These are phyloP conservation scores for Paralichthys olivaceus DNA, from an alignment of 2,113 vertebrate species.

Conservation along the genomic window DNA sequence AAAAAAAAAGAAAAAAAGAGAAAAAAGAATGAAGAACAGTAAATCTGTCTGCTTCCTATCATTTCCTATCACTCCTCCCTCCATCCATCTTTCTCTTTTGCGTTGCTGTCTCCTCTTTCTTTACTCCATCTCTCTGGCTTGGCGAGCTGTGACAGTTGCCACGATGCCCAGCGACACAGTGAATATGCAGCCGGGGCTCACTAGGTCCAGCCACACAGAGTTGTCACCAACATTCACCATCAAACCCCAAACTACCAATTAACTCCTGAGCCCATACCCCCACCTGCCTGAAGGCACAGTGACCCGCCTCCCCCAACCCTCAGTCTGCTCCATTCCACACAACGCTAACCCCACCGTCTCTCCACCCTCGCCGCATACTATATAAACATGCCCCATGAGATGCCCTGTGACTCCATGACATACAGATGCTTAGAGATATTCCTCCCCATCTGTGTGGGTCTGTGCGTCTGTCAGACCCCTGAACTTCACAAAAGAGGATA, in stretches of 20 bases:
- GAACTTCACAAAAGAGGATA: constrained; percentile 71
- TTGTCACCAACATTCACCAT: constrained; percentile 79
- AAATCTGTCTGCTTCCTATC: not conserved
- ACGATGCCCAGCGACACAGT: constrained; percentile 75
- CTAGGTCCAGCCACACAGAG: constrained; percentile 72
- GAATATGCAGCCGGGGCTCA: constrained; percentile 77
- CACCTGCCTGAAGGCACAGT: constrained; percentile 74
- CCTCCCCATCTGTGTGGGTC: constrained; percentile 51
- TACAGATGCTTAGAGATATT: constrained; percentile 71
- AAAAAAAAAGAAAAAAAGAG: not conserved
- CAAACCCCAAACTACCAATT: constrained; percentile 84
- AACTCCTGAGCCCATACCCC: constrained; percentile 73
- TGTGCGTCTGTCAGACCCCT: constrained; percentile 71
- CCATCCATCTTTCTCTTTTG: constrained; percentile 14
- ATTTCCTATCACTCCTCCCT: not conserved
- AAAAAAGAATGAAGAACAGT: not conserved
- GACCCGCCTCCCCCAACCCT: constrained; percentile 59
- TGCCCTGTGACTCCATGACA: constrained; percentile 64
- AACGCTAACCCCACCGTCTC: constrained; percentile 52
- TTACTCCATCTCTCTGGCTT: constrained; percentile 32
- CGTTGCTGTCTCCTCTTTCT: constrained; percentile 21
- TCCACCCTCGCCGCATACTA: constrained; percentile 42
- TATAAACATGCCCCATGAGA: constrained; percentile 74
- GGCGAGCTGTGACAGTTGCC: constrained; percentile 71
- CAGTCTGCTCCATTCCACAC: constrained; percentile 62